Evolutionary conservation across 2,113 vertebrate species (phyloP).

Genomic region (Tetrao urogallus): DNA sequence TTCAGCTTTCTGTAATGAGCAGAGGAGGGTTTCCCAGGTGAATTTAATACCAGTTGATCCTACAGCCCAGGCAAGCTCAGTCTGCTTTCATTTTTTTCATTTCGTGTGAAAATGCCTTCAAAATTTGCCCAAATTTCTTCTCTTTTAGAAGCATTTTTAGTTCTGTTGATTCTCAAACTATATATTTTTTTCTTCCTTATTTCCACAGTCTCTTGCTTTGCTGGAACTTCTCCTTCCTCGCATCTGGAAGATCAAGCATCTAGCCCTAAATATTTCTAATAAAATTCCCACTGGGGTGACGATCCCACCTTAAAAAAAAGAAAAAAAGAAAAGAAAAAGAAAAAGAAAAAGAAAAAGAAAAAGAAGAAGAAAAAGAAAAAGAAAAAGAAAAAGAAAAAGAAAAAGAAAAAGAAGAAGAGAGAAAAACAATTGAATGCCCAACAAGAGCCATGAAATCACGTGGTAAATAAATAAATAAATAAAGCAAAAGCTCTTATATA

Average conservation of each 20-base stretch:
- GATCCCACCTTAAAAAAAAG: not conserved
- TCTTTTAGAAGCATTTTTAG: not conserved
- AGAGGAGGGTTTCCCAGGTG: not conserved
- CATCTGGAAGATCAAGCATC: not conserved
- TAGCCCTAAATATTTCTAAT: not conserved
- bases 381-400: too few relatives aligned
- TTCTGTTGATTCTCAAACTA: not conserved
- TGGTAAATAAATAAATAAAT: not conserved
- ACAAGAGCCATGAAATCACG: not conserved
- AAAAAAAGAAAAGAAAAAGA: not conserved
- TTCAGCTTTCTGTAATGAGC: not conserved
- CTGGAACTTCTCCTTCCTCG: not conserved
- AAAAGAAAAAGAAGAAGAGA: too few relatives aligned
- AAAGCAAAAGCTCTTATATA: not conserved
- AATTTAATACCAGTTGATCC: not conserved
- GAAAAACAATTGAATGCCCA: not conserved
- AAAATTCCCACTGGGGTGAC: not conserved
- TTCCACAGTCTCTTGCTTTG: slow-evolving; percentile 3
- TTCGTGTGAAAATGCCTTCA: not conserved
- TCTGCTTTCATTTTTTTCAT: not conserved
- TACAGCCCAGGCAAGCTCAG: not conserved
- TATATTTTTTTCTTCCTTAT: not conserved
- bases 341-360: too few relatives aligned
- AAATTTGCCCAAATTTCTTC: not conserved
- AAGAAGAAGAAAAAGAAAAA: too few relatives aligned